Conservation (phyloP, 1,140 invertebrate genomes). For the Zaprionus tsacasi region DNA sequence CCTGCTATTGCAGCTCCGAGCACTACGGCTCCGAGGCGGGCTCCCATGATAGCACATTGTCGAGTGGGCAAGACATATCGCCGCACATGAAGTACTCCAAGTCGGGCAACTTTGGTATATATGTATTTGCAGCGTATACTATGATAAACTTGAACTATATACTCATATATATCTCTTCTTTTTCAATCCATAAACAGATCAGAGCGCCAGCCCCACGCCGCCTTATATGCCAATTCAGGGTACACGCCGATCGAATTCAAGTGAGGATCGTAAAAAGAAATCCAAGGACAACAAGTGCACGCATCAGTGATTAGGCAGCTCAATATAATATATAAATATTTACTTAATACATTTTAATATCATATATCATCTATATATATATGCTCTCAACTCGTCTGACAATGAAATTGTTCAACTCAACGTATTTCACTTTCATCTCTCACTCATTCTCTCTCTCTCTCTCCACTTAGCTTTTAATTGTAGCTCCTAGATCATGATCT, state of each 20-base stretch:
- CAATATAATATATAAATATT: conserved; percentile 15
- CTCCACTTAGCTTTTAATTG: conserved; percentile 45
- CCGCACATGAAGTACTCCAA: conserved; percentile 78
- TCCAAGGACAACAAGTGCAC: conserved; percentile 84
- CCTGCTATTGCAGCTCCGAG: conserved; percentile 49
- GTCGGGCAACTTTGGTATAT: conserved; percentile 81
- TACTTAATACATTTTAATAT: neutral
- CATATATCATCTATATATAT: conserved; percentile 5
- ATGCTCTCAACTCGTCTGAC: conserved; percentile 41
- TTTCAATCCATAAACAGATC: conserved; percentile 52
- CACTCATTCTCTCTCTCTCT: conserved; percentile 9
- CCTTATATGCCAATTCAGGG: conserved; percentile 93
- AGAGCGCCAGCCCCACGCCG: conserved; percentile 86
- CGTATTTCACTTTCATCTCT: too few relatives aligned
- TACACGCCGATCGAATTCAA: conserved; percentile 87
- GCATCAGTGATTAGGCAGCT: conserved; percentile 70
- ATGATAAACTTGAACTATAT: conserved; percentile 4
- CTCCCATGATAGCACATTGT: conserved; percentile 67
- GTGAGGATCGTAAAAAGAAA: conserved; percentile 85
- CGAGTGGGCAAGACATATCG: conserved; percentile 68
- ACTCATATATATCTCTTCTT: conserved; percentile 17
- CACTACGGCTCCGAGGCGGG: conserved; percentile 69
- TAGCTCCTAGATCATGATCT: conserved; percentile 45
- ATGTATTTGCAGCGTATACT: conserved; percentile 63
- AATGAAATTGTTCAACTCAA: conserved; percentile 72